Evolutionary conservation across 2,888 invertebrate species (phyloP), one percentile per base, ranked within the genome.

Genomic region (Andricus quercusramuli): DNA sequence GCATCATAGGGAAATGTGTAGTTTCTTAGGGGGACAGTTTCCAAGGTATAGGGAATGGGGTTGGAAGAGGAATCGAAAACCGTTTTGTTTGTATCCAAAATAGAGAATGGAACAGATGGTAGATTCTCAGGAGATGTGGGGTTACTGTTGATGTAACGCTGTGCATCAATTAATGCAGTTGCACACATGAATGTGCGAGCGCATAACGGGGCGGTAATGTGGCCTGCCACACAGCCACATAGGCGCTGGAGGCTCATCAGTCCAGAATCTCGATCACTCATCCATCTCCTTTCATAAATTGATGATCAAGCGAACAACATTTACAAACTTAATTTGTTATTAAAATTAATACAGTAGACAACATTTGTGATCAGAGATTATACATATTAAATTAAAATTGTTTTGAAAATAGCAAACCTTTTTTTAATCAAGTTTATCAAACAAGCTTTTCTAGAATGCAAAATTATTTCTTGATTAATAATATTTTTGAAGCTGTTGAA

Each of bases 161-260:
- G 85, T 86, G 89, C 89, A 89, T 90, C 90, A 90, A 91, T 91
- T 91, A 91, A 91, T 91, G 89, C 90, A 88, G 87, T 89, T 86
- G 88, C 90, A 91, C 89, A 90, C 90, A 88, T 88, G 90, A 90
- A 90, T 91, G 90, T 90, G 90, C 86, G 86, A 83, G 86, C 87
- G 89, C 90, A 90, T 89, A 91, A 88, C 88, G 84, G 78, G 85
- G 84, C 83, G 88, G 85, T 91, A 90, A 90, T 90, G 88, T 80
- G 84, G 85, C 85, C 84, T 77, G 88, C 90, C 89, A 88, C 89
- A 89, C 86, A 88, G 87, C 86, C 86, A 82, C 84, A 82, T 78
- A 83, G 86, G 84, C 86, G 84, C 84, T 80, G 82, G 78, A 87
- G 86, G 85, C 87, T 85, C 89, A 90, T 90, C 89, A 89, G 89